phyloP scores from a whole-genome alignment of 2,888 invertebrate species.

The Drosophila subquinaria region DNA sequence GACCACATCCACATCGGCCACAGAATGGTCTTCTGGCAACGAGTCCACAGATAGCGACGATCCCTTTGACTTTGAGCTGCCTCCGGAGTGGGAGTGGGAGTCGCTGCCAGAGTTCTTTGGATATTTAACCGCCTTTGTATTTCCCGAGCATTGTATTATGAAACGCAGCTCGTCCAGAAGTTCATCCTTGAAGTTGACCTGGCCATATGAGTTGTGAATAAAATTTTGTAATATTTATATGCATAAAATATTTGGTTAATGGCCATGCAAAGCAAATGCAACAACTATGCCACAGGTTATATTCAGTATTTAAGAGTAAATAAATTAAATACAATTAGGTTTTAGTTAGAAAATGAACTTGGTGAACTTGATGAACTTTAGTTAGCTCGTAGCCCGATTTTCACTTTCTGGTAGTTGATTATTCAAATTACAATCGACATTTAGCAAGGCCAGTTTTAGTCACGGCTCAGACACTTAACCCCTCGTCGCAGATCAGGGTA shows the following conservation, averaged over 20 bases:
- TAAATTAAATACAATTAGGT: not conserved
- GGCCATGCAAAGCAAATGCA: slow-evolving; percentile 23
- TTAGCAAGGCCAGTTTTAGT: slow-evolving; percentile 63
- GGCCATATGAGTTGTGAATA: not conserved
- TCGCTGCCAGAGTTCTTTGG: slow-evolving; percentile 77
- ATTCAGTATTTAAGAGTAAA: not conserved
- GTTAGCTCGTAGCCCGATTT: slow-evolving; percentile 25
- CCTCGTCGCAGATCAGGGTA: slow-evolving; percentile 1
- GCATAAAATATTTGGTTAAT: not conserved
- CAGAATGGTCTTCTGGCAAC: slow-evolving; percentile 64
- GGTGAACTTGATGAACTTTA: slow-evolving; percentile 12
- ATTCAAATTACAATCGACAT: slow-evolving; percentile 43
- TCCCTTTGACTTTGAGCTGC: slow-evolving; percentile 70
- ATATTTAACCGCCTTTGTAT: slow-evolving; percentile 89
- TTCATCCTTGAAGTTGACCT: slow-evolving; percentile 90
- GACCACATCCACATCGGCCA: slow-evolving; percentile 47
- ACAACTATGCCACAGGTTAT: slow-evolving; percentile 1
- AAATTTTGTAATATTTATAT: not conserved
- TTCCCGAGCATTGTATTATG: slow-evolving; percentile 89
- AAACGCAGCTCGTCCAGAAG: slow-evolving; percentile 90
- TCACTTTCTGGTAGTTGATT: slow-evolving; percentile 38
- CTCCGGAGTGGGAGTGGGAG: slow-evolving; percentile 55
- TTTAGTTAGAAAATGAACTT: slow-evolving; percentile 5
- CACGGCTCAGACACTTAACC: slow-evolving; percentile 35
- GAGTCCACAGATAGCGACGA: slow-evolving; percentile 77